These are phyloP conservation scores for Luperina testacea DNA, from an alignment of 2,888 invertebrate species.

Conservation along the genomic window DNA sequence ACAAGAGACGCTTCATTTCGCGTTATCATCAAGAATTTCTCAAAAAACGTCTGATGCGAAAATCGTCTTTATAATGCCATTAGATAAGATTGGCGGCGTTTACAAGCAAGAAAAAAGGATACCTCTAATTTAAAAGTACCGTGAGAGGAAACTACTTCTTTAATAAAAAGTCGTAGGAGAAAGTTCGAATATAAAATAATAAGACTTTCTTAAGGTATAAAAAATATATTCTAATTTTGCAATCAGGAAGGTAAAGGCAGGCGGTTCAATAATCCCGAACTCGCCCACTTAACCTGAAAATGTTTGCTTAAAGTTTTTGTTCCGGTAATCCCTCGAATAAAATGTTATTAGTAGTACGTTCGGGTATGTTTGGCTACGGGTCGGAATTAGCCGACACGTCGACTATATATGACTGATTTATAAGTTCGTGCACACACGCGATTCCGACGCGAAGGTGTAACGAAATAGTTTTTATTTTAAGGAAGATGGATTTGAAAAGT, in stretches of 20 bases:
- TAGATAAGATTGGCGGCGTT: slow-evolving; percentile 32
- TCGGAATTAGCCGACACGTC: slow-evolving; percentile 33
- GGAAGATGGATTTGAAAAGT: slow-evolving; percentile 31
- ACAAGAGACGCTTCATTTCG: slow-evolving; percentile 16
- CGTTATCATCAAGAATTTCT: slow-evolving; percentile 8
- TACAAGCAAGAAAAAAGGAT: slow-evolving; percentile 9
- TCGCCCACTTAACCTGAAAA: slow-evolving; percentile 37
- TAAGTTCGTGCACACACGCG: slow-evolving; percentile 32
- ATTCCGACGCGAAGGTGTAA: slow-evolving; percentile 17
- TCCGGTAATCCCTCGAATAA: slow-evolving; percentile 34
- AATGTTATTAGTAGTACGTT: slow-evolving; percentile 30
- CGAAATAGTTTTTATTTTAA: slow-evolving; percentile 35
- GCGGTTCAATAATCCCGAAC: slow-evolving; percentile 36
- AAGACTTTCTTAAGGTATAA: slow-evolving; percentile 8
- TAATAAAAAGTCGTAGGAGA: slow-evolving; percentile 28
- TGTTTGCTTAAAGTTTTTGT: slow-evolving; percentile 39
- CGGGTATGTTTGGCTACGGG: slow-evolving; percentile 33
- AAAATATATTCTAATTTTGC: slow-evolving; percentile 34
- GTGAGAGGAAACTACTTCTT: slow-evolving; percentile 17
- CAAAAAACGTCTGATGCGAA: slow-evolving; percentile 19
- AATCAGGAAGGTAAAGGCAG: slow-evolving; percentile 37
- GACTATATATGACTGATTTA: slow-evolving; percentile 40
- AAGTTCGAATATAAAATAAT: slow-evolving; percentile 18
- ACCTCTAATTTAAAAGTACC: slow-evolving; percentile 25
- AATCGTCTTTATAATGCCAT: slow-evolving; percentile 28